A percentile compares a stretch with the other conserved stretches of the same genome.
Conservation (phyloP, 1,140 invertebrate species). For the Drosophila sproati region DNA sequence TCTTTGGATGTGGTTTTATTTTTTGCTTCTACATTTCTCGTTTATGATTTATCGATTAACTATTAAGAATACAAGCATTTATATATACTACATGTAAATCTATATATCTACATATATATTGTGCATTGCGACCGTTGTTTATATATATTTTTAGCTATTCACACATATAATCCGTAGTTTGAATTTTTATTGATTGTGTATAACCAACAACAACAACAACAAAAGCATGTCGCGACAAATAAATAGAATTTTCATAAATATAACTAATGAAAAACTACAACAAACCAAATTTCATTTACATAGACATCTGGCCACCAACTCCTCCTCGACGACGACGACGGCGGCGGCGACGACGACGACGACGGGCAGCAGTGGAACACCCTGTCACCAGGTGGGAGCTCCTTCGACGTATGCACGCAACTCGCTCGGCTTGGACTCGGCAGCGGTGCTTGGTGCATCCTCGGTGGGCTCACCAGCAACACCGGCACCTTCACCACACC, state of each 20-base stretch:
- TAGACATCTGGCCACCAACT: conserved; percentile 66
- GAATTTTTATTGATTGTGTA: conserved; percentile 18
- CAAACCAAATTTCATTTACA: background rate
- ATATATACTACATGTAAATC: background rate
- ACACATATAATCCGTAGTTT: conserved; percentile 17
- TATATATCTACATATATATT: conserved; percentile 1
- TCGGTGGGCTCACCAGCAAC: conserved; percentile 89
- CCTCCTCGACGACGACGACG: conserved; percentile 53
- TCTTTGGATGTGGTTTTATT: conserved; percentile 31
- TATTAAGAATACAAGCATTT: conserved; percentile 2
- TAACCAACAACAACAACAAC: conserved; percentile 7
- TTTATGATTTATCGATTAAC: conserved; percentile 31
- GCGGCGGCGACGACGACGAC: conserved; percentile 41
- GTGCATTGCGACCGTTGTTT: background rate
- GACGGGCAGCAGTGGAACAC: conserved; percentile 12
- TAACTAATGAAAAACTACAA: background rate
- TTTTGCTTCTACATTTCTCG: conserved; percentile 13
- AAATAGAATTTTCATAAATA: background rate
- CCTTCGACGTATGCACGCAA: conserved; percentile 88
- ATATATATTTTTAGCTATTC: conserved; percentile 4
- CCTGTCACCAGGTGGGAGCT: conserved; percentile 83
- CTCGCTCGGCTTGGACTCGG: conserved; percentile 85
- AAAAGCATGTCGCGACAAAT: conserved; percentile 1
- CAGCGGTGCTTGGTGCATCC: conserved; percentile 83
- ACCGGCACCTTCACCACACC: conserved; percentile 91